These are phyloP conservation scores for Cyphomyrus discorhynchus DNA, from an alignment of 2,113 vertebrate genomes.

Conservation along the genomic window DNA sequence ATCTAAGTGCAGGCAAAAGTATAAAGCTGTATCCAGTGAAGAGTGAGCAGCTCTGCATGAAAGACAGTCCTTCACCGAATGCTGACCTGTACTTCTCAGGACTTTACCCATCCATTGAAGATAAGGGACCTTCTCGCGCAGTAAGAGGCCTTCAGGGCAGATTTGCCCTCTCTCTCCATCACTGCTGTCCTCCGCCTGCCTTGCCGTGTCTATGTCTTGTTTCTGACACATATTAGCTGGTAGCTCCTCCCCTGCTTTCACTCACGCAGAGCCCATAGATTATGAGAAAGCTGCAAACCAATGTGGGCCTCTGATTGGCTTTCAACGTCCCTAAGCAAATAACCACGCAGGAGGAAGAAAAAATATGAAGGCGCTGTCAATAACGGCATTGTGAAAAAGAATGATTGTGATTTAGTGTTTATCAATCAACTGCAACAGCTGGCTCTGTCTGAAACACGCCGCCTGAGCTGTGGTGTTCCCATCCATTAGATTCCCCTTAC, in stretches of 20 bases:
- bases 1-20: neutral
- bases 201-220: neutral
- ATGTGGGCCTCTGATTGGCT: neutral
- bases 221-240: neutral
- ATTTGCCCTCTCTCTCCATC: neutral
- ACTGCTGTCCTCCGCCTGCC: neutral
- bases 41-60: neutral
- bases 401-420: neutral
- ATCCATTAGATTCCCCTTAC: neutral
- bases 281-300: neutral
- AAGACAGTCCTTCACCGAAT: neutral
- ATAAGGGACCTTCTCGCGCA: neutral
- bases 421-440: neutral
- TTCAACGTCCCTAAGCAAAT: neutral
- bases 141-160: neutral
- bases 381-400: neutral
- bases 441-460: neutral
- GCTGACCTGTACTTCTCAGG: neutral
- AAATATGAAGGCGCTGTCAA: neutral
- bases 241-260: neutral
- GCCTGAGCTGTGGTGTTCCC: neutral
- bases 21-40: neutral
- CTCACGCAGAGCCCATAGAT: neutral
- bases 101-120: neutral
- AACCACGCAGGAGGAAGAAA: neutral